Evolutionary conservation across 2,797 vertebrate species (phyloP), one percentile per base, ranked within the genome.

Genomic region (Emys orbicularis): DNA sequence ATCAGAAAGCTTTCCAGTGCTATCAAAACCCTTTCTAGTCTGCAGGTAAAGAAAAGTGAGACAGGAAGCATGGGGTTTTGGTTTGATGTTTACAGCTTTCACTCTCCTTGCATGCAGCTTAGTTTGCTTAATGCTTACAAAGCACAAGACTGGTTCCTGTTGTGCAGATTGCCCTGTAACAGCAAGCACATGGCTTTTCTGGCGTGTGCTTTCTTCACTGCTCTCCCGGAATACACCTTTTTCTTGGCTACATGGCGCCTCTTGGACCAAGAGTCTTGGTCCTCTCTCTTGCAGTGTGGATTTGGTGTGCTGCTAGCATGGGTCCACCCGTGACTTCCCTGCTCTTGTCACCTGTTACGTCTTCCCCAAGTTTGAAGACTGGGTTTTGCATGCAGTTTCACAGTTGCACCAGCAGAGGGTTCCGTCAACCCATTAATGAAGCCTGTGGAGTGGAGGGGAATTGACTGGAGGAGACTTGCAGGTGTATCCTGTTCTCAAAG

Each of bases 401-500:
- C 68, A 37, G 23, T 72, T 12, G 5, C 21, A 6, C 97, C 98
- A 96, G 97, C 97, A 98, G 98, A 97, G 98, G 98, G 98, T 50
- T 94, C 96, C 90, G 94, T 97, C 83, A 85, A 95, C 52, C 88
- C 91, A 97, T 92, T 89, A 97, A 98, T 98, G 87, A 87, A 89
- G 87, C 52, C 53, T 27, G n/a, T 47, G n/a, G 11, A 92, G 86
- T 85, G n/a, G 90, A 61, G 57, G 29, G 57, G 29, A 90, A 89
- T 86, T 94, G 93, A 93, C 87, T 91, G 50, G 86, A 81, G 82
- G 83, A 95, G 89, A 59, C 83, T 84, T 92, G 98, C 98, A 98
- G 98, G 98, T 98, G 98, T 97, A 97, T 98, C 97, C 97, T 95
- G 96, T 96, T 95, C 94, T 97, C 94, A 79, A 97, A 98, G 97